These are phyloP conservation scores for Meandrusa payeni DNA, from an alignment of 2,888 invertebrate genomes.

Conservation along the genomic window DNA sequence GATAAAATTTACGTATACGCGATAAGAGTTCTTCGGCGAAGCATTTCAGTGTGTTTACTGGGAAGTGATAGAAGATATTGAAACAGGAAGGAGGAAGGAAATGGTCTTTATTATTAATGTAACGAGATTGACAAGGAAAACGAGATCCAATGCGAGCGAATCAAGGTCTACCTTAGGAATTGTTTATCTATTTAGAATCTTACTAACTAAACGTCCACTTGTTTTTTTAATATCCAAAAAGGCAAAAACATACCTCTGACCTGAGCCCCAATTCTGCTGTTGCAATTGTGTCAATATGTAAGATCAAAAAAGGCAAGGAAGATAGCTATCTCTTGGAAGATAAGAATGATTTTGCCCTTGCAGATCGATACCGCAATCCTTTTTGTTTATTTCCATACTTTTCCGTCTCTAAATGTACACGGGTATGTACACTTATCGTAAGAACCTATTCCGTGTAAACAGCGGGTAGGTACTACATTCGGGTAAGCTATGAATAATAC, in stretches of 20 bases:
- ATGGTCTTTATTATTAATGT: slow-evolving; percentile 3
- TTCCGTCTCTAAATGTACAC: neutral
- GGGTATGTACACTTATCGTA: slow-evolving; percentile 13
- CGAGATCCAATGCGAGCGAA: neutral
- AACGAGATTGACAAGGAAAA: slow-evolving; percentile 25
- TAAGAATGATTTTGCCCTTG: too few relatives aligned
- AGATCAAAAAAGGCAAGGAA: too few relatives aligned
- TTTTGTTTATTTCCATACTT: neutral
- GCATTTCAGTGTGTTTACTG: slow-evolving; percentile 9
- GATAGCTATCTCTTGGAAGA: too few relatives aligned
- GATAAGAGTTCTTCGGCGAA: slow-evolving; percentile 11
- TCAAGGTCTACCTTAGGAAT: neutral
- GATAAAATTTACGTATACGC: slow-evolving; percentile 13
- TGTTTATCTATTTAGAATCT: too few relatives aligned
- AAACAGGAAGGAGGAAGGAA: slow-evolving; percentile 18
- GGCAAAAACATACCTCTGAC: too few relatives aligned
- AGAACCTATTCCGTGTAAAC: slow-evolving; percentile 10
- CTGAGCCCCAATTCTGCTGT: too few relatives aligned
- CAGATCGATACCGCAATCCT: too few relatives aligned
- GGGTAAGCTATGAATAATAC: slow-evolving; percentile 3
- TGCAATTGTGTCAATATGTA: too few relatives aligned
- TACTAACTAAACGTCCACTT: too few relatives aligned
- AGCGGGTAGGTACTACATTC: slow-evolving; percentile 4
- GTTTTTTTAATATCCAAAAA: too few relatives aligned
- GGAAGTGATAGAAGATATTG: slow-evolving; percentile 9